Evolutionary conservation across 2,113 vertebrate species (phyloP).

Genomic region (Lophius piscatorius): DNA sequence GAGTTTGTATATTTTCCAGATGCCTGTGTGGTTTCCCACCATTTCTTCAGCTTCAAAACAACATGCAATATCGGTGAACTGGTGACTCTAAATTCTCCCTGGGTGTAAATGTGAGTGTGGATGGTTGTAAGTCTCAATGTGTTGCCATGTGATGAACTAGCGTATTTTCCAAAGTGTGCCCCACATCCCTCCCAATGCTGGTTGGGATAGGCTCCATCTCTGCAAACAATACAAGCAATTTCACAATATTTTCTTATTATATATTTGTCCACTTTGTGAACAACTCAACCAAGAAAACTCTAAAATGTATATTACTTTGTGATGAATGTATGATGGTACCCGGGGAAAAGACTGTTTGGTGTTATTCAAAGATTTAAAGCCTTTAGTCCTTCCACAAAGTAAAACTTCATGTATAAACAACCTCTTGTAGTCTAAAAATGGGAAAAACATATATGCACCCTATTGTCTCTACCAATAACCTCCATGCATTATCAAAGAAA

Average conservation of each 20-base stretch:
- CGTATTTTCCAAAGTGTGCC: too few species aligned
- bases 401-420: conserved; percentile 58
- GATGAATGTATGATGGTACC: conserved; percentile 46
- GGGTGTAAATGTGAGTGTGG: too few species aligned
- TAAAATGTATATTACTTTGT: conserved; percentile 30
- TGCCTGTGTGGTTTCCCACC: too few species aligned
- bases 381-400: conserved; percentile 56
- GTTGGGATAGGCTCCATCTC: too few species aligned
- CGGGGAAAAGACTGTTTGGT: conserved; percentile 6
- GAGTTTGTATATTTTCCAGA: too few species aligned
- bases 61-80: too few species aligned
- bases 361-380: conserved; percentile 58
- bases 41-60: too few species aligned
- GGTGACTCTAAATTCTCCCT: too few species aligned
- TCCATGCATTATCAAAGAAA: conserved; percentile 67
- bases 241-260: conserved; percentile 22
- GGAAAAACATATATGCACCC: conserved; percentile 50
- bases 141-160: too few species aligned
- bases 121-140: too few species aligned
- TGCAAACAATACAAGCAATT: neutral
- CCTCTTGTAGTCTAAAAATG: conserved; percentile 49
- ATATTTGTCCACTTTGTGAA: conserved; percentile 19
- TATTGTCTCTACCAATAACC: conserved; percentile 56
- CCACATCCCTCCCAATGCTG: too few species aligned
- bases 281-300: conserved; percentile 23